Percentiles rank a stretch among this genome's conserved stretches.
These are phyloP conservation scores for Albula glossodonta DNA, from an alignment of 2,113 vertebrate species.

Conservation along the genomic window DNA sequence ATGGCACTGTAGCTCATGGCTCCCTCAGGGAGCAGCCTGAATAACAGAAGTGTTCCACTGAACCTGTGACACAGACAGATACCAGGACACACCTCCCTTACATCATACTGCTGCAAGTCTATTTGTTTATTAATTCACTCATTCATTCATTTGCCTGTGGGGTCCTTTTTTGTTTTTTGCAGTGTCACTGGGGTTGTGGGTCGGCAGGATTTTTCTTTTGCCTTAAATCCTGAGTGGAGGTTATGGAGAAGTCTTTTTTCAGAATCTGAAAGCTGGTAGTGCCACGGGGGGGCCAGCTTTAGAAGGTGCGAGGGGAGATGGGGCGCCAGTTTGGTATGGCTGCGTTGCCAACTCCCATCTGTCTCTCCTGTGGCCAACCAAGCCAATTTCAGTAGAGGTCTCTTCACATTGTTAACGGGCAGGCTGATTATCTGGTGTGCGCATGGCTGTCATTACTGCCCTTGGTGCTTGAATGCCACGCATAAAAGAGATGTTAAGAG, in stretches of 20 bases:
- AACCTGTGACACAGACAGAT: background rate
- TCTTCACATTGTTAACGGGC: background rate
- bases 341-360: background rate
- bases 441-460: background rate
- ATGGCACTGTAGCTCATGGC: slow-evolving; percentile 28
- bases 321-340: too few species aligned
- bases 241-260: slow-evolving; percentile 55
- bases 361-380: background rate
- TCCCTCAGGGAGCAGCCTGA: slow-evolving; percentile 24
- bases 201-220: slow-evolving; percentile 61
- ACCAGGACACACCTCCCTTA: background rate
- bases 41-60: background rate
- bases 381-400: background rate
- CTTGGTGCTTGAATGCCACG: background rate
- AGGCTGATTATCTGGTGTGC: background rate
- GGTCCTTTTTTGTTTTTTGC: slow-evolving; percentile 12
- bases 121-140: background rate
- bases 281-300: too few species aligned
- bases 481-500: background rate
- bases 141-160: background rate
- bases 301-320: too few species aligned
- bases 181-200: slow-evolving; percentile 52
- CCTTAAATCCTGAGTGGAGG: slow-evolving; percentile 42
- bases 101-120: background rate
- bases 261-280: slow-evolving; percentile 8